Base-by-base conservation (phyloP, 2,113 vertebrate species). In the Triplophysa rosa region DNA sequence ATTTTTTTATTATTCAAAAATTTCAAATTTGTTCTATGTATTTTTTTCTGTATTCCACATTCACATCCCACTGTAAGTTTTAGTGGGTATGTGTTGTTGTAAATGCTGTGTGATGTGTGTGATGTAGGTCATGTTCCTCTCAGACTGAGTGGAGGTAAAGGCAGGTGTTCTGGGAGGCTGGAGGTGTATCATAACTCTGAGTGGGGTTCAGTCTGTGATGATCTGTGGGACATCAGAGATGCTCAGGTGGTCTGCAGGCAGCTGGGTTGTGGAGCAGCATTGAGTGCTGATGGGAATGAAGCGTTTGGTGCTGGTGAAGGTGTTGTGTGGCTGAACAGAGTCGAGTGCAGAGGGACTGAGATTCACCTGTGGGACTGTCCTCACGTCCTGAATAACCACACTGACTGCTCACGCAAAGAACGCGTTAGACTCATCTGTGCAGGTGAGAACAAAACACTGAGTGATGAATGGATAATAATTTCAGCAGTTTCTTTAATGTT, bases 281-380 rank as follows among this genome's bases (percentile, higher is more conserved):
- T 52, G 23, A 82, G 79, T 49, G 59, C 71, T 67, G 47, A 71
- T 67, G 8, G 62, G 33, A 26, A n/a, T 49, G 11, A 26, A 47
- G 42, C 14, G 1, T 83, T 86, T 79, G 79, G 79, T 54, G 78
- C 52, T 24, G 78, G 73, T 56, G 80, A 14, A 21, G 61, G 63
- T 24, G 62, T 52, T 7, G 72, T 80, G n/a, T 82, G 80, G 72
- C 47, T 73, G 8, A 81, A 85, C 64, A 29, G 29, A 26, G 82
- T 82, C 67, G 49, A 72, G 61, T 87, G 86, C 80, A 67, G 82
- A 40, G 86, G 86, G 42, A 85, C 74, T 19, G 86, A 87, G 63
- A 73, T 76, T 21, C 58, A 64, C 37, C 77, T 87, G 21, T 80
- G 64, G 70, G 47, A 85, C 47, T 87, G 81, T 72, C 40, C 63